Percentiles rank a stretch among this genome's conserved stretches.
phyloP scores from a whole-genome alignment of 2,888 invertebrate species.

The Lepidonotus clava region DNA sequence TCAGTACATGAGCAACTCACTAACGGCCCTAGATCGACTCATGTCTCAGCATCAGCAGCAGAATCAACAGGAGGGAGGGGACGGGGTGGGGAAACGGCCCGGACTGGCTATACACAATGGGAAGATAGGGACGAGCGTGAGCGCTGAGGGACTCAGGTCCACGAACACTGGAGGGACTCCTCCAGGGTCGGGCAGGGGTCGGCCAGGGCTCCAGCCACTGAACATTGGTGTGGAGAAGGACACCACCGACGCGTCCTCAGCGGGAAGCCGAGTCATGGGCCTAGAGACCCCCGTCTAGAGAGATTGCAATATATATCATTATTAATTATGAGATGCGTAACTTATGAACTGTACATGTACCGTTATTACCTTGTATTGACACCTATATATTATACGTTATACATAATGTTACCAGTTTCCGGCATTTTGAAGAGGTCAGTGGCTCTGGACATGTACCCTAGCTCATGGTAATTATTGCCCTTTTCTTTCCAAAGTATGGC shows the following conservation, averaged over 20 bases:
- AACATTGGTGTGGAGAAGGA: background rate
- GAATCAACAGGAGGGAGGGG: background rate
- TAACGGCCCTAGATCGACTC: slow-evolving; percentile 44
- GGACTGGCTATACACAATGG: slow-evolving; percentile 7
- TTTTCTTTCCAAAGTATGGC: no score
- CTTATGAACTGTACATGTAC: no score
- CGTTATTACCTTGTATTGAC: no score
- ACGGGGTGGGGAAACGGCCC: background rate
- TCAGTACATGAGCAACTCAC: slow-evolving; percentile 31
- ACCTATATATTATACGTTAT: no score
- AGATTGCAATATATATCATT: background rate
- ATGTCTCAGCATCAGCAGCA: background rate
- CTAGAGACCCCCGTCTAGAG: slow-evolving; percentile 53
- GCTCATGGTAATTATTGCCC: no score
- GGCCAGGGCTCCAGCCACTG: background rate
- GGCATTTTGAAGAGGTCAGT: no score
- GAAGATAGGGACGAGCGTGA: slow-evolving; percentile 21
- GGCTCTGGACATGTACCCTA: no score
- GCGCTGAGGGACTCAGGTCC: slow-evolving; percentile 16
- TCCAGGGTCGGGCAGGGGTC: background rate
- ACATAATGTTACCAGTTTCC: no score
- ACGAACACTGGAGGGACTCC: background rate
- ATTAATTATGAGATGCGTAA: no score
- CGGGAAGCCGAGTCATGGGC: slow-evolving; percentile 48
- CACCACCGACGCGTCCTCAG: background rate